phyloP scores from a whole-genome alignment of 2,888 invertebrate genomes.

The Zygogramma bicolorata region DNA sequence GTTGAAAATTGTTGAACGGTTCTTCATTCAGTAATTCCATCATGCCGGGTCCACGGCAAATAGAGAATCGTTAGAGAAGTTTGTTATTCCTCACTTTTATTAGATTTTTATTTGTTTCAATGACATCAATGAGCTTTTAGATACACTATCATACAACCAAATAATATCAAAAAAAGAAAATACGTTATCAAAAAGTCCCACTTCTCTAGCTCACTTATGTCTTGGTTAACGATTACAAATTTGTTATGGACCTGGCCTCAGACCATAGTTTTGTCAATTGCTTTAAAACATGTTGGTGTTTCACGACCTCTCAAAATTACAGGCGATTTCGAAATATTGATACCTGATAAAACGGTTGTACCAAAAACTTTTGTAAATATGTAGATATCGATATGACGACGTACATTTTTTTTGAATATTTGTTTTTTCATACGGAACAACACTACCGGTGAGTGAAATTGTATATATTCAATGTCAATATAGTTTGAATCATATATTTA shows the following conservation, averaged over 20 bases:
- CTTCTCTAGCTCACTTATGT: no score
- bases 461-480: slow-evolving; percentile 43
- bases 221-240: no score
- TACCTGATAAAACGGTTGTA: slow-evolving; percentile 58
- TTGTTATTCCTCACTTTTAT: no score
- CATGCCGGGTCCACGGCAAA: no score
- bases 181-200: no score
- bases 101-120: no score
- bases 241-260: background rate
- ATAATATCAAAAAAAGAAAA: no score
- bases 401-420: slow-evolving; percentile 39
- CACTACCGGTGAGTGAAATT: slow-evolving; percentile 46
- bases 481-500: slow-evolving; percentile 41
- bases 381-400: slow-evolving; percentile 48
- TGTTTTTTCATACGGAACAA: slow-evolving; percentile 45
- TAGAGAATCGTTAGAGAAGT: no score
- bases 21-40: no score
- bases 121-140: no score
- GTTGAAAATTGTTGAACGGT: no score
- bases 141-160: no score
- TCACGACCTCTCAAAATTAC: background rate
- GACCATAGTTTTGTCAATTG: background rate
- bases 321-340: slow-evolving; percentile 41
- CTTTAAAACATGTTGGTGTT: background rate
- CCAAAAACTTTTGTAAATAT: slow-evolving; percentile 59